These are phyloP conservation scores for Lepus timidus DNA, from an alignment of 2,113 vertebrate species.

Conservation along the genomic window DNA sequence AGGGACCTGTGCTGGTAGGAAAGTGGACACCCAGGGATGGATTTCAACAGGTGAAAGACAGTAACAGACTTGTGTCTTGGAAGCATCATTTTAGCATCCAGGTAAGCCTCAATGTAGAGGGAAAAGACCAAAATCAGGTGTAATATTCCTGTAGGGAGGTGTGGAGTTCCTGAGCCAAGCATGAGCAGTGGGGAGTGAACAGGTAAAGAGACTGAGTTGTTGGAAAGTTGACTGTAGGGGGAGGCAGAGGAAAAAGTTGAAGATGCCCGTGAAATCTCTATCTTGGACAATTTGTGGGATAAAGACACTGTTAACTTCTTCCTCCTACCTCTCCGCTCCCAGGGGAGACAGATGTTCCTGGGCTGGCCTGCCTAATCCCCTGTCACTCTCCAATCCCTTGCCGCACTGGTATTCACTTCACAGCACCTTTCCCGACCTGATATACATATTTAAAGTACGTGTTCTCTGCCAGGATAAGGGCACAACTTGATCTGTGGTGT, in stretches of 20 bases:
- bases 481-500: neutral
- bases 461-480: neutral
- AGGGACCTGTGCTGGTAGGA: neutral
- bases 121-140: neutral
- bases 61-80: neutral
- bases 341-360: neutral
- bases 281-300: neutral
- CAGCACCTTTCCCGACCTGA: neutral
- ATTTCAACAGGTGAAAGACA: neutral
- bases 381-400: neutral
- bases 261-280: neutral
- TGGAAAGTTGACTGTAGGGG: neutral
- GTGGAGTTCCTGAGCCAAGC: neutral
- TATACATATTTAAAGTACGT: neutral
- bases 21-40: neutral
- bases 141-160: accelerated
- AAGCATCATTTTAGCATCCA: neutral
- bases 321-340: neutral
- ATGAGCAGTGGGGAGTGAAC: neutral
- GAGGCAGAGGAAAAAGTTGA: neutral
- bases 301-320: neutral
- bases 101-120: neutral
- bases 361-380: neutral
- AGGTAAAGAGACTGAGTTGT: neutral
- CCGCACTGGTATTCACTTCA: neutral